Conservation (phyloP, 2,888 invertebrate genomes). For the Erannis defoliaria region DNA sequence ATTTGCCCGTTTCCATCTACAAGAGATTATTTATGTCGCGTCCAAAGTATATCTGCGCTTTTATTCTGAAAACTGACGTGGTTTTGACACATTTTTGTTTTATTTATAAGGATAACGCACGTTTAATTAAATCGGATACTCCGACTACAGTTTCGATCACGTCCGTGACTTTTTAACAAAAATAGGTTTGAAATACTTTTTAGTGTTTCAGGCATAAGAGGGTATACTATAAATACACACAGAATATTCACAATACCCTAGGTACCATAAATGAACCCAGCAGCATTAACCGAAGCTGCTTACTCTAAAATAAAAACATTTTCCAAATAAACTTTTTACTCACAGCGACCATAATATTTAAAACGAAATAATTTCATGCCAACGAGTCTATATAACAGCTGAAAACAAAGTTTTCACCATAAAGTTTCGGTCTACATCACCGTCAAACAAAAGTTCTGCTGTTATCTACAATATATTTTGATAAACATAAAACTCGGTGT, state of each 20-base stretch:
- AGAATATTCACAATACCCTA: background rate
- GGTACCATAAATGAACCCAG: background rate
- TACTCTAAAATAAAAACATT: constrained; percentile 1
- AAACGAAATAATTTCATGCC: constrained; percentile 3
- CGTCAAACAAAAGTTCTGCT: constrained; percentile 19
- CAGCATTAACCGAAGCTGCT: background rate
- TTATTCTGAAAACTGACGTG: no score
- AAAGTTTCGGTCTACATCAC: constrained; percentile 18
- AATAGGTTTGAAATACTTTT: no score
- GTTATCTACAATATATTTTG: constrained; percentile 26
- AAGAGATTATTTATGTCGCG: no score
- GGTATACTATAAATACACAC: background rate
- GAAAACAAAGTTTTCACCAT: constrained; percentile 14
- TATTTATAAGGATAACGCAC: no score
- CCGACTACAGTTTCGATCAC: no score
- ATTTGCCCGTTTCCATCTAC: no score
- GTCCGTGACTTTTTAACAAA: no score
- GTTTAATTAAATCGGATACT: no score
- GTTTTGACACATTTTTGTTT: no score
- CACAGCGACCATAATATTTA: constrained; percentile 8
- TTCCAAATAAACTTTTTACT: background rate
- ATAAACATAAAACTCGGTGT: constrained; percentile 24
- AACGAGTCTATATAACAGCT: constrained; percentile 21
- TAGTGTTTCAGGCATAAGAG: no score
- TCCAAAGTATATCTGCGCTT: no score